These are phyloP conservation scores for Philypnodon macrostomus DNA, from an alignment of 2,797 vertebrate genomes.

Conservation along the genomic window DNA sequence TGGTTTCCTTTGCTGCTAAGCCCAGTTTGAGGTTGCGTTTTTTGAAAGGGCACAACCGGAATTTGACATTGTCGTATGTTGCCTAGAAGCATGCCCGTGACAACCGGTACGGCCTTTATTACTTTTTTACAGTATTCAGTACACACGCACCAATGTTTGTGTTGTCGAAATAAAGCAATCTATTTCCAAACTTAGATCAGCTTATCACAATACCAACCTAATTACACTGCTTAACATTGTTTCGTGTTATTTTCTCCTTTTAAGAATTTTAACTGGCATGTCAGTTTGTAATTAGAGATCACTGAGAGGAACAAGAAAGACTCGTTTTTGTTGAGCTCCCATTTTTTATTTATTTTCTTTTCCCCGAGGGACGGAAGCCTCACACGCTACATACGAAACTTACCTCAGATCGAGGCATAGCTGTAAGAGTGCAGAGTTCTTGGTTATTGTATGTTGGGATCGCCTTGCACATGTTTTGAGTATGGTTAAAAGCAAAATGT, in stretches of 20 bases:
- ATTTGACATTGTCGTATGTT: constrained; percentile 6
- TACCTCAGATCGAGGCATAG: too few species aligned
- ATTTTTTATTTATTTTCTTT: too few species aligned
- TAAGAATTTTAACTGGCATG: constrained; percentile 46
- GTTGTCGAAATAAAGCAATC: constrained; percentile 43
- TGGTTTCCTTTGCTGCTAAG: constrained; percentile 11
- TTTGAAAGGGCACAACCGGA: too few species aligned
- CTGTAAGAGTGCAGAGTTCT: too few species aligned
- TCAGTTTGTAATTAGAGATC: constrained; percentile 74
- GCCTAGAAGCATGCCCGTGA: constrained; percentile 18
- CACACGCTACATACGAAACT: constrained; percentile 40
- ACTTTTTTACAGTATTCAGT: constrained; percentile 26
- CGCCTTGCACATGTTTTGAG: too few species aligned
- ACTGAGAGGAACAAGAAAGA: constrained; percentile 61
- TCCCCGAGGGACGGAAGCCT: constrained; percentile 50
- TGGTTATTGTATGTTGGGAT: too few species aligned
- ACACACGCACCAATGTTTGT: constrained; percentile 37
- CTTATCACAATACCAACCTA: constrained; percentile 60
- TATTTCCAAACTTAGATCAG: constrained; percentile 47
- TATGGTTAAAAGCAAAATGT: constrained; percentile 25
- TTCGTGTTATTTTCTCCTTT: constrained; percentile 25
- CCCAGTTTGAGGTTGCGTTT: constrained; percentile 1
- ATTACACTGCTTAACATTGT: constrained; percentile 65
- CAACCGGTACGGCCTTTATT: constrained; percentile 4
- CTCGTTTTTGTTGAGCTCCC: constrained; percentile 58